Evolutionary conservation across 2,888 invertebrate species (phyloP), one percentile per base, ranked within the genome.

Genomic region (Orchesellides sinensis): DNA sequence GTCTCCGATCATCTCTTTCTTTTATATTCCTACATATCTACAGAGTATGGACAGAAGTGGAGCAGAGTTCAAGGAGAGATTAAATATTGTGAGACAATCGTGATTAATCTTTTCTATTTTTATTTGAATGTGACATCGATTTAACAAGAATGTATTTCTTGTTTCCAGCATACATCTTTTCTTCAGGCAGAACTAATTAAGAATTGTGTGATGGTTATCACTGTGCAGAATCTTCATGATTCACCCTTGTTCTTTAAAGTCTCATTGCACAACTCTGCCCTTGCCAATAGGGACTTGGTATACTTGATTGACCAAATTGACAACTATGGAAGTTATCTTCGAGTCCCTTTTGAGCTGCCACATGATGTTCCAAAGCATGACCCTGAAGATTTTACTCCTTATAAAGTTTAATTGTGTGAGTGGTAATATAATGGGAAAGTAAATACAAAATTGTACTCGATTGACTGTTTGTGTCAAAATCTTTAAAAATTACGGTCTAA

Each of bases 1-100:
- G 90, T 98, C 95, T 89, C 96, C 97, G 2, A 98, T 98, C 89
- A 93, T 98, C 5, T 97, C 97, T 91, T 99, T 99, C 90, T 98
- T 98, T 97, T 98, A 97, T 89, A 90, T 97, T 12, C 98, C 98
- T 0, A 92, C 92, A 14, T 94, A 93, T 89, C 92, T 93, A 84
- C 92, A 68, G 12, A 23, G 35, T 10, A 12, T 85, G 29, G 78
- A 84, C 14, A 59, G 12, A 10, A 29, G 0, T 61, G 72, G 0
- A n/a, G 17, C 21, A 0, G 82, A 84, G 49, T 87, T 84, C 23
- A 72, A 72, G 12, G 61, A 73, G n/a, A 70, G 61, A 52, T 73
- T 84, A 14, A 78, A 84, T 40, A 74, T 74, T 32, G 75, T 84
- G 40, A 65, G 29, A 1, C 8, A 65, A 63, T 63, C 14, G 21